Evolutionary conservation across 2,888 invertebrate species (phyloP), one percentile per base, ranked within the genome.

Genomic region (Chrysolina oricalcia): DNA sequence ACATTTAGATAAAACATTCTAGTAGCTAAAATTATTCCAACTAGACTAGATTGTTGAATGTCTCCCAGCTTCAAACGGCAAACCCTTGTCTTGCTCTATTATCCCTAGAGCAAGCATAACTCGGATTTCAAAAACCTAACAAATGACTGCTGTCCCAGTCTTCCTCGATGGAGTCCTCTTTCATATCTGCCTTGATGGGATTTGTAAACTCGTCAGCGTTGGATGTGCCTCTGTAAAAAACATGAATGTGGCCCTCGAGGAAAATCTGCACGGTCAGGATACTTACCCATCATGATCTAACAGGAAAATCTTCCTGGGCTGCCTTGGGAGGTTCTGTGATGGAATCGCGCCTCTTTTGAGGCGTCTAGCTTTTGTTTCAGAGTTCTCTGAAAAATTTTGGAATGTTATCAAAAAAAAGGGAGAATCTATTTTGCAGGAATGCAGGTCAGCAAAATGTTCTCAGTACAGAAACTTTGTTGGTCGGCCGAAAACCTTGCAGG

Each of bases 121-220:
- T 46, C 0, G 9, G 13, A 13, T 4, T 35, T 59, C 59, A 59
- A 35, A 59, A 59, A 59, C 59, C 59, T n/a, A 59, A 59, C 9
- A 59, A 59, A 59, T 59, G 59, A 27, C 59, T 35, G 35, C 59
- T 11, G 27, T 59, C 59, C 59, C 59, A 59, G 35, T 59, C n/a
- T 15, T 59, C 59, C 8, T 27, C 59, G 4, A 8, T 59, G 8
- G 35, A 27, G 13, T 59, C 59, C n/a, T 23, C 59, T 27, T 59
- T 59, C 35, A 59, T 8, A 6, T 59, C 59, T 27, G n/a, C 59
- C 35, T 59, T 59, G 27, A 59, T 59, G 6, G 59, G 59, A 59
- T 27, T 59, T n/a, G 59, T 35, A 11, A 59, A 35, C 59, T 59
- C 59, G 10, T 59, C 59, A 13, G 59, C 27, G 1, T 59, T 59